Conservation (phyloP, 1,140 invertebrate genomes). For the Drosophila pruinosa region DNA sequence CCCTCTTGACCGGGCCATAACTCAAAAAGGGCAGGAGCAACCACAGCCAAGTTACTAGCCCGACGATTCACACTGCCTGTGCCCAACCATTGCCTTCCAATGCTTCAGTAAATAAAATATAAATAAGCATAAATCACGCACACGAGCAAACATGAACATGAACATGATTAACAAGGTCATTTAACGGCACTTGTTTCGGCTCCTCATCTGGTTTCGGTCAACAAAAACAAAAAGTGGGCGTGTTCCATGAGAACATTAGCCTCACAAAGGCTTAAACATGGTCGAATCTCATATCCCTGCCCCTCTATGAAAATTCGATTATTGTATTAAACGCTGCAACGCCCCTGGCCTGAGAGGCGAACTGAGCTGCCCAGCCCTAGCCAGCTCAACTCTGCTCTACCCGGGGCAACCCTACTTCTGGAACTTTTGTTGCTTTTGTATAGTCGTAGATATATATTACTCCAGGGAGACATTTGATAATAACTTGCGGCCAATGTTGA, state of each 20-base stretch:
- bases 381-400: background rate
- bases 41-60: background rate
- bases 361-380: background rate
- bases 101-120: slow-evolving; percentile 72
- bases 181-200: slow-evolving; percentile 69
- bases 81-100: slow-evolving; percentile 5
- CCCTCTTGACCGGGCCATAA: slow-evolving; percentile 32
- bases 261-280: slow-evolving; percentile 53
- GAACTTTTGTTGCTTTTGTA: slow-evolving; percentile 19
- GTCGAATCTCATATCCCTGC: background rate
- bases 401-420: too few species aligned
- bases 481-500: slow-evolving; percentile 73
- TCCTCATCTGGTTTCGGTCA: slow-evolving; percentile 4
- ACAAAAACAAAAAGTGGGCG: slow-evolving; percentile 42
- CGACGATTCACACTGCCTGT: background rate
- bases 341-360: slow-evolving; percentile 13
- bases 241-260: slow-evolving; percentile 37
- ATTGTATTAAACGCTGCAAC: slow-evolving; percentile 65
- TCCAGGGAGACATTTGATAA: slow-evolving; percentile 78
- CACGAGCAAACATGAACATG: slow-evolving; percentile 67
- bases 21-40: slow-evolving; percentile 12
- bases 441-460: slow-evolving; percentile 66
- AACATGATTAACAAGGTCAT: slow-evolving; percentile 76
- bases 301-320: slow-evolving; percentile 64
- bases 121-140: slow-evolving; percentile 80